Conservation (phyloP, 2,113 vertebrate genomes). For the Numenius arquata region DNA sequence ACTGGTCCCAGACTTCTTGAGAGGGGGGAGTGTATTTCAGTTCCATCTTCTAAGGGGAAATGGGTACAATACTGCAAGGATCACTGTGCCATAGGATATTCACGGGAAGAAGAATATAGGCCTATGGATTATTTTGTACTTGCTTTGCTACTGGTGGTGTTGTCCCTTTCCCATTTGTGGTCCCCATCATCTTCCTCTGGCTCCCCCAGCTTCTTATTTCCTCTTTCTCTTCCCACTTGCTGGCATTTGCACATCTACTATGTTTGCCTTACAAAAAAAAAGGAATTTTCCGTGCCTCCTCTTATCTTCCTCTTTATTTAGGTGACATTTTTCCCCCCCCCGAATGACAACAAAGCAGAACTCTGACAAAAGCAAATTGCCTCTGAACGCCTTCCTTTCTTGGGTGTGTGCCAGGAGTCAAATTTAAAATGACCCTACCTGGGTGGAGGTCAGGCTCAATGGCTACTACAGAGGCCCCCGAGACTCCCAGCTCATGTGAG, state of each 20-base stretch:
- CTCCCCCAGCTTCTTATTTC: neutral
- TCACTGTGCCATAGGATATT: neutral
- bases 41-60: neutral
- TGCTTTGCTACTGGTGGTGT: neutral
- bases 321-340: neutral
- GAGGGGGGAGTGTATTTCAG: neutral
- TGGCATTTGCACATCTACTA: neutral
- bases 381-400: neutral
- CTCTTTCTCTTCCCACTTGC: neutral
- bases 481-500: slow-evolving; percentile 38
- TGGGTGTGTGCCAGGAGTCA: neutral
- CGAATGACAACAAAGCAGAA: neutral
- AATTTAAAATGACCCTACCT: slow-evolving; percentile 23
- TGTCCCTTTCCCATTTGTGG: neutral
- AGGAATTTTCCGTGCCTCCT: neutral
- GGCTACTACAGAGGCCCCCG: slow-evolving; percentile 4
- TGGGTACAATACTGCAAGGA: neutral
- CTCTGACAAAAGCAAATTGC: neutral
- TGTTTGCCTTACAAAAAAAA: neutral
- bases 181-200: neutral
- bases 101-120: neutral
- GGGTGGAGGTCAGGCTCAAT: slow-evolving; percentile 45
- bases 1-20: neutral
- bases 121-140: neutral
- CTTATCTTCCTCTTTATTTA: neutral